Base-by-base conservation (phyloP, 1,140 invertebrate genomes). In the Oreohelix idahoensis region DNA sequence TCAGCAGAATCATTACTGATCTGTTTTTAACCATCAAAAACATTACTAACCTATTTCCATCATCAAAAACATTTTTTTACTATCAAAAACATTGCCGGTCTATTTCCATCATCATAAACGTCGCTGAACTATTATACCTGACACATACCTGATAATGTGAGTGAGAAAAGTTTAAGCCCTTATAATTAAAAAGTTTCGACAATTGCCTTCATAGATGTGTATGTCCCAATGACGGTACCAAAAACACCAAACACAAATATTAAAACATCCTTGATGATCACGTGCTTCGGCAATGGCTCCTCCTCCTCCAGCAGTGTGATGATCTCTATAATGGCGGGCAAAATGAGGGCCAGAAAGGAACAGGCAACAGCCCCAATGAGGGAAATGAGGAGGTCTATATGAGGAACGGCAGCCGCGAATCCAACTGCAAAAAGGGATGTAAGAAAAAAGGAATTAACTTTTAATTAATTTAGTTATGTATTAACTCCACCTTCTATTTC, bases 271-370 rank as follows among this genome's bases (percentile, higher is more conserved):
- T 92, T 92, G 0, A 88, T 51, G 23, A 88, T 36, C 0, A 71
- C 76, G 49, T 86, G 70, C 51, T 42, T 70, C 29, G 77, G 83
- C 4, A 85, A 36, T 0, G 51, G 58, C 42, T 85, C 79, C 10
- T 82, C 70, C 38, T 90, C 86, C 32, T 29, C 23, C 90, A 92
- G 93, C 84, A 92, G 92, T 20, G 93, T 93, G 79, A 97, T 94
- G n/a, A 97, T 95, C 91, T 98, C 96, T 82, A 98, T 96, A 23
- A 97, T 92, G 0, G 97, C 96, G 73, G 97, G 97, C 87, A 98
- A 97, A 85, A 98, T 97, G 0, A 98, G 93, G 0, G 97, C 97
- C 80, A 98, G 93, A 0, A 96, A 95, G 17, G 96, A 97, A 89
- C 96, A 97, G 89, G 96, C 96, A 66, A 98, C 95, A 23, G 97